These are phyloP conservation scores for Sycobia sp. DNA, from an alignment of 1,140 invertebrate species.

Conservation along the genomic window DNA sequence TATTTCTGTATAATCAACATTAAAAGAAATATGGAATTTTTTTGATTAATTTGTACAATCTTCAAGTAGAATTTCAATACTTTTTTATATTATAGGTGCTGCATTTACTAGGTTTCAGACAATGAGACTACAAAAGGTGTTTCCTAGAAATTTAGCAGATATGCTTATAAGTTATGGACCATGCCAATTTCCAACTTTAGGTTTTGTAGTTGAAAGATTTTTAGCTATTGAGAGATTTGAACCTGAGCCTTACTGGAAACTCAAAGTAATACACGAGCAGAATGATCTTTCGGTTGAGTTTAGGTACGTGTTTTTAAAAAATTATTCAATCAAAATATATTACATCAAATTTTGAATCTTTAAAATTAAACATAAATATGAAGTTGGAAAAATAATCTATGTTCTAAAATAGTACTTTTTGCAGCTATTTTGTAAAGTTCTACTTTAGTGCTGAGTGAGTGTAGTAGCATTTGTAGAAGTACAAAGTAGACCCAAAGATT, in stretches of 20 bases:
- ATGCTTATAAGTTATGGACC: slow-evolving; percentile 95
- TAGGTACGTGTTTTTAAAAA: slow-evolving; percentile 16
- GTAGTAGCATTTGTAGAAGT: too few species aligned
- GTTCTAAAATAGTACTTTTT: too few species aligned
- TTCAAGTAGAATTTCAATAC: too few species aligned
- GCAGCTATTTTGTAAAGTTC: too few species aligned
- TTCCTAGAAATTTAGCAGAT: slow-evolving; percentile 76
- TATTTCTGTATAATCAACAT: too few species aligned
- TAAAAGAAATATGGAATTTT: slow-evolving; percentile 15
- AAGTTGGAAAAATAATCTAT: background rate
- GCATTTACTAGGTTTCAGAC: slow-evolving; percentile 99
- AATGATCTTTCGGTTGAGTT: slow-evolving; percentile 83
- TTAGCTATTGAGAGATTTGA: slow-evolving; percentile 89
- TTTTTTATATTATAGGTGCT: slow-evolving; percentile 69
- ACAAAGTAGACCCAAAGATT: too few species aligned
- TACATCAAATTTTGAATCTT: background rate
- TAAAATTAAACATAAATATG: background rate
- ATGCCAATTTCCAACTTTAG: slow-evolving; percentile 96
- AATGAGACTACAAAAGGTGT: slow-evolving; percentile 82
- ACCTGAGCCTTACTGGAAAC: slow-evolving; percentile 91
- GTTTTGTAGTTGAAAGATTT: slow-evolving; percentile 95
- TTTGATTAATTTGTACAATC: background rate
- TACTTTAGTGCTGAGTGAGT: too few species aligned
- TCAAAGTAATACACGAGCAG: slow-evolving; percentile 78
- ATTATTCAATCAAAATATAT: background rate